These are phyloP conservation scores for Bilobella aurantiaca DNA, from an alignment of 1,140 invertebrate genomes.

Conservation along the genomic window DNA sequence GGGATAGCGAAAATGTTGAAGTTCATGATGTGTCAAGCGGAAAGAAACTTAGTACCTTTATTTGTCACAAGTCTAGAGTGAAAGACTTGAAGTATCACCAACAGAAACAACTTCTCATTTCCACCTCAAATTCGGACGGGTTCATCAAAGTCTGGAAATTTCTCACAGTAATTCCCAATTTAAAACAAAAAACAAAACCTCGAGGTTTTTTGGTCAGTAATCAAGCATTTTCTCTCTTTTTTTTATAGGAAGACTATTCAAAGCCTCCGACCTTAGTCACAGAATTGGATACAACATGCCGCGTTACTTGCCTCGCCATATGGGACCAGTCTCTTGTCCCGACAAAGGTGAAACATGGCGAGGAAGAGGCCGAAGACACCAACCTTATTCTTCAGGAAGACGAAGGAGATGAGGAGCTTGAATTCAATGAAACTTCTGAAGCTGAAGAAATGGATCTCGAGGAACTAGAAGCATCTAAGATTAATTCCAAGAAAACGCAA, in stretches of 20 bases:
- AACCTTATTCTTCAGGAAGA: slow-evolving; percentile 3
- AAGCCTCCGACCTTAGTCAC: slow-evolving; percentile 16
- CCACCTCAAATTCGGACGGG: slow-evolving; percentile 58
- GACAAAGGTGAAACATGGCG: not conserved
- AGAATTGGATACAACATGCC: slow-evolving; percentile 26
- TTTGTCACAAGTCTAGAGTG: slow-evolving; percentile 55
- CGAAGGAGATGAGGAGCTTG: not conserved
- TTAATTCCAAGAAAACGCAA: not conserved
- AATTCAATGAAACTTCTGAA: not conserved
- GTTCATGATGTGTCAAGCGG: slow-evolving; percentile 48
- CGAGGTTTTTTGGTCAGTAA: not conserved
- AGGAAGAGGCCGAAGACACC: not conserved
- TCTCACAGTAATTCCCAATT: slow-evolving; percentile 28
- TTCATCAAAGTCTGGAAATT: slow-evolving; percentile 64
- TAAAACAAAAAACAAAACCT: not conserved
- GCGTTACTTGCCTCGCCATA: slow-evolving; percentile 27
- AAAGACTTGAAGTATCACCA: slow-evolving; percentile 50
- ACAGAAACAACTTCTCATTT: slow-evolving; percentile 45
- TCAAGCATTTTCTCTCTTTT: not conserved
- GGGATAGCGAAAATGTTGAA: slow-evolving; percentile 58
- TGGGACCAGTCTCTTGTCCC: slow-evolving; percentile 12
- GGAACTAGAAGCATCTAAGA: not conserved
- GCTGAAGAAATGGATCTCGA: slow-evolving; percentile 7
- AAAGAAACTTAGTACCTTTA: slow-evolving; percentile 43
- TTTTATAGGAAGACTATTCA: slow-evolving; percentile 17